Percentiles rank a stretch among this genome's conserved stretches.
phyloP scores from a whole-genome alignment of 2,888 invertebrate species.

The Andrena praecox region DNA sequence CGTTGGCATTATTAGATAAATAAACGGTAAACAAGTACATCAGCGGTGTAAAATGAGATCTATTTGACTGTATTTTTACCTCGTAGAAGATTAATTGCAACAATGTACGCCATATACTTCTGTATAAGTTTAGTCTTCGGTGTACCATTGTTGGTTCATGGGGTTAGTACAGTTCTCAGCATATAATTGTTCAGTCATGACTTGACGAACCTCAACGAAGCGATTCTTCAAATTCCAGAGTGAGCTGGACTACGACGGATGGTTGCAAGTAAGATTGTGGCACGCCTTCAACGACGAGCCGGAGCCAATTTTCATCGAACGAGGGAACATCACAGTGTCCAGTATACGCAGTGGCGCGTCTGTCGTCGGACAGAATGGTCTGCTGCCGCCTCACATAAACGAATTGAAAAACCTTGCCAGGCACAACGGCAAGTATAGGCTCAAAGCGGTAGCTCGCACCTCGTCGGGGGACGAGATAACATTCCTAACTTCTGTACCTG shows the following conservation, averaged over 20 bases:
- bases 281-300: conserved; percentile 88
- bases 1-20: conserved; percentile 30
- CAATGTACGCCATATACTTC: conserved; percentile 64
- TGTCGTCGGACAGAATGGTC: conserved; percentile 87
- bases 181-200: neutral
- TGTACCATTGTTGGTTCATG: conserved; percentile 50
- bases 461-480: conserved; percentile 89
- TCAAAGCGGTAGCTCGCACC: conserved; percentile 89
- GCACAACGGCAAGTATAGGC: conserved; percentile 90
- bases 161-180: conserved; percentile 60
- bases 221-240: conserved; percentile 81
- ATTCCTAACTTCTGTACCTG: conserved; percentile 93
- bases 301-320: conserved; percentile 87
- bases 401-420: conserved; percentile 88
- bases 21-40: conserved; percentile 26
- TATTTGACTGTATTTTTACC: conserved; percentile 25
- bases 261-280: conserved; percentile 89
- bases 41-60: conserved; percentile 48
- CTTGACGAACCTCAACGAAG: neutral
- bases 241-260: conserved; percentile 91
- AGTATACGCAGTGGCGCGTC: conserved; percentile 89
- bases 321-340: conserved; percentile 90
- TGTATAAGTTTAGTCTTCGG: conserved; percentile 58
- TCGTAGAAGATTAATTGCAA: conserved; percentile 25
- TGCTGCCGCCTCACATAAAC: conserved; percentile 86